Conservation (phyloP, 2,113 vertebrate genomes). For the Fregata magnificens region DNA sequence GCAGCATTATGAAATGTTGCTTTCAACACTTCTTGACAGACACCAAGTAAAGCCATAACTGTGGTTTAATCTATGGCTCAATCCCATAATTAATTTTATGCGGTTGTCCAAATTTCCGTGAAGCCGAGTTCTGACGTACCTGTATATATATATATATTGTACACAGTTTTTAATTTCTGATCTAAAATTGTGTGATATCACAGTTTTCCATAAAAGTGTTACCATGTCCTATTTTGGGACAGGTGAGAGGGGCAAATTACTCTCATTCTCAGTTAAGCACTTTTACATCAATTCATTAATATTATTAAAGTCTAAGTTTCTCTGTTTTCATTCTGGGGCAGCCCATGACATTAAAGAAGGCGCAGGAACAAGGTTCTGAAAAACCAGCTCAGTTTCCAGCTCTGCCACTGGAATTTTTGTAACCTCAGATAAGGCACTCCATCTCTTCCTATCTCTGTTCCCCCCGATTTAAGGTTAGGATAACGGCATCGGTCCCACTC, state of each 20-base stretch:
- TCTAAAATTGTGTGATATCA: background rate
- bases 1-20: background rate
- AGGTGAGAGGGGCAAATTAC: background rate
- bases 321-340: background rate
- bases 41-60: background rate
- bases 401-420: background rate
- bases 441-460: background rate
- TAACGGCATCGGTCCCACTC: background rate
- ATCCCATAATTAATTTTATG: background rate
- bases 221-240: background rate
- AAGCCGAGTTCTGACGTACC: background rate
- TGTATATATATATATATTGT: background rate
- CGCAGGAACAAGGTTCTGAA: background rate
- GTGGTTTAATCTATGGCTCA: background rate
- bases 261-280: background rate
- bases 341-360: background rate
- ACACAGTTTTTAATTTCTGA: background rate
- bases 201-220: background rate
- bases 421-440: background rate
- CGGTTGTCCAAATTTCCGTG: background rate
- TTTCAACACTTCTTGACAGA: background rate
- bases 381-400: background rate
- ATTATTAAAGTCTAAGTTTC: background rate
- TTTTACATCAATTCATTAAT: background rate
- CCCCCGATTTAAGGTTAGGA: fast-evolving